phyloP scores from a whole-genome alignment of 1,140 invertebrate genomes.

The Drosophila repletoides region DNA sequence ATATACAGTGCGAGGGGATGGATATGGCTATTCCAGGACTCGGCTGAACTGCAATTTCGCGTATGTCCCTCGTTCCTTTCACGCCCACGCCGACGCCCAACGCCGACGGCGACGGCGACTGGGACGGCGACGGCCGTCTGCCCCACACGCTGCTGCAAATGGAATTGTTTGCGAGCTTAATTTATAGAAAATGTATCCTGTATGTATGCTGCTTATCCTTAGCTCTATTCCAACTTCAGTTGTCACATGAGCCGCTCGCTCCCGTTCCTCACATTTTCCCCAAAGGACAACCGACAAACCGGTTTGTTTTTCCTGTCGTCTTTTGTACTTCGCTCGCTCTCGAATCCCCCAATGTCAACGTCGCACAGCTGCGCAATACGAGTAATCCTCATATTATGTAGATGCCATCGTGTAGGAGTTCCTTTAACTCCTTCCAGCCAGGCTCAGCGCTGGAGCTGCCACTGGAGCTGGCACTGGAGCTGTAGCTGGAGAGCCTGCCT shows the following conservation, averaged over 20 bases:
- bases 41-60: slow-evolving; percentile 41
- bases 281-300: slow-evolving; percentile 6
- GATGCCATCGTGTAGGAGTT: slow-evolving; percentile 13
- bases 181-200: slow-evolving; percentile 72
- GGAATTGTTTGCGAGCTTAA: slow-evolving; percentile 68
- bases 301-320: slow-evolving; percentile 21
- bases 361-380: slow-evolving; percentile 30
- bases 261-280: slow-evolving; percentile 4
- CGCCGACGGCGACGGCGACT: too few species aligned
- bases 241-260: slow-evolving; percentile 44
- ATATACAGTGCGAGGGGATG: neutral
- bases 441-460: slow-evolving; percentile 5
- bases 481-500: slow-evolving; percentile 49
- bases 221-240: slow-evolving; percentile 14
- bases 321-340: slow-evolving; percentile 18
- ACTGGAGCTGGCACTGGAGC: neutral
- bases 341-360: slow-evolving; percentile 29
- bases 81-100: too few species aligned
- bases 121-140: too few species aligned
- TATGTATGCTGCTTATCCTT: slow-evolving; percentile 36
- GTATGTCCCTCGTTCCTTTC: too few species aligned
- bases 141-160: slow-evolving; percentile 40
- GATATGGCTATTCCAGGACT: too few species aligned
- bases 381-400: slow-evolving; percentile 37
- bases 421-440: neutral